These are phyloP conservation scores for Adelphocoris suturalis DNA, from an alignment of 2,888 invertebrate genomes.

Conservation along the genomic window DNA sequence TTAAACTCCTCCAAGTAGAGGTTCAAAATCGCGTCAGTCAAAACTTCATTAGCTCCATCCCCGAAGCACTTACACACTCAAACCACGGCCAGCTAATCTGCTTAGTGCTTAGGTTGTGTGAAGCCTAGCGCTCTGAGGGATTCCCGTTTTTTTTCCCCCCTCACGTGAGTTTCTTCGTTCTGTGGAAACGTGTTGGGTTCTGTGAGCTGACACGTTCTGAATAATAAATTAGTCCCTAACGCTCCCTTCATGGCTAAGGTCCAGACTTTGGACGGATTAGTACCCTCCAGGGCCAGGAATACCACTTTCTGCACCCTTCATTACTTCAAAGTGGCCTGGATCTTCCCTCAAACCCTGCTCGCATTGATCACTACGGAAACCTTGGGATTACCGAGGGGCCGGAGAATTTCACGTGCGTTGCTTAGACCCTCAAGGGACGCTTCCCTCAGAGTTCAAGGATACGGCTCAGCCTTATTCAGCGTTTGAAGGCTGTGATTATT, in stretches of 20 bases:
- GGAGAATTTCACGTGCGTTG: neutral
- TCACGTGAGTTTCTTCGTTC: conserved; percentile 35
- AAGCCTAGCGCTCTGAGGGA: conserved; percentile 4
- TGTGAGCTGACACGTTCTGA: conserved; percentile 14
- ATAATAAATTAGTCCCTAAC: conserved; percentile 51
- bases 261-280: neutral
- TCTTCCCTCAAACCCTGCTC: neutral
- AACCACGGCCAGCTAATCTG: conserved; percentile 12
- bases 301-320: neutral
- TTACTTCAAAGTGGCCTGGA: neutral
- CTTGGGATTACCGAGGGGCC: neutral
- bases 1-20: neutral
- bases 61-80: neutral
- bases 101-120: conserved; percentile 9
- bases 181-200: conserved; percentile 8
- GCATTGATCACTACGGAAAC: neutral
- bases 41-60: neutral
- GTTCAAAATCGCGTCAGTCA: neutral
- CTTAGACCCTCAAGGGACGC: neutral
- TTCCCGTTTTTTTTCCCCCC: neutral
- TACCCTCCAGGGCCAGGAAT: neutral
- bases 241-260: neutral
- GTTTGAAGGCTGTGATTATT: no score
- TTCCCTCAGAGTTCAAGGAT: neutral
- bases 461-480: neutral